Base-by-base conservation (phyloP, 92 coral and sea anemone genomes). In the Umimayanthus kanabou region DNA sequence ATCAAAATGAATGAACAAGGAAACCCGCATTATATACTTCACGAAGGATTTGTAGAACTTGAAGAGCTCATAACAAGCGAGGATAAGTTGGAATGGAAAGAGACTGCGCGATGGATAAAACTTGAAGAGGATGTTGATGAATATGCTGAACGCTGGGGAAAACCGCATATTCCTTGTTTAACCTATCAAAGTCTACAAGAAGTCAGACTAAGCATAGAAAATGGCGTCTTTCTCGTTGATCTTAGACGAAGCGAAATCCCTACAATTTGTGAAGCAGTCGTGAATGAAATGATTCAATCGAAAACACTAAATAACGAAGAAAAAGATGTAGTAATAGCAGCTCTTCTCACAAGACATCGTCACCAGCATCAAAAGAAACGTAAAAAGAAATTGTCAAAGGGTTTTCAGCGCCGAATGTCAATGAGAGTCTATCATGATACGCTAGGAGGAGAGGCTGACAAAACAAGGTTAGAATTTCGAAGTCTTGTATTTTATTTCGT, bases 51-150 rank as follows among this genome's bases (percentile, higher is more conserved):
- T 79, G 99, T 97, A 50, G 99, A 97, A 88, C 92, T 97, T 16
- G 99, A 95, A 86, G 99, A 97, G 88, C 91, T 97, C 57, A 91
- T 84, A 80, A 77, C 83, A 70, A 80, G 81, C 23, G 95, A 92
- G n/a, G 93, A 90, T 20, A 86, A 88, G 40, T 80, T 92, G 42
- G 94, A 93, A 69, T 97, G 99, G 99, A 96, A 97, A 94, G 99
- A 97, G 84, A 94, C 97, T 11, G 99, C 99, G 45, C 91, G 99
- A 57, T 97, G 99, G 99, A 94, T 97, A 55, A 97, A 96, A 79
- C 94, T 95, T 78, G 99, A 97, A 82, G 99, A 97, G 78, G 98
- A 93, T 43, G 98, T 97, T 14, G 99, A 97, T 67, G 98, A 95
- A 91, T 77, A 76, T 69, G 96, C 98, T 23, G 92, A 97, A 88